Evolutionary conservation across 2,888 invertebrate genomes (phyloP), one percentile per base, ranked within the genome.

Genomic region (Noctua pronuba): DNA sequence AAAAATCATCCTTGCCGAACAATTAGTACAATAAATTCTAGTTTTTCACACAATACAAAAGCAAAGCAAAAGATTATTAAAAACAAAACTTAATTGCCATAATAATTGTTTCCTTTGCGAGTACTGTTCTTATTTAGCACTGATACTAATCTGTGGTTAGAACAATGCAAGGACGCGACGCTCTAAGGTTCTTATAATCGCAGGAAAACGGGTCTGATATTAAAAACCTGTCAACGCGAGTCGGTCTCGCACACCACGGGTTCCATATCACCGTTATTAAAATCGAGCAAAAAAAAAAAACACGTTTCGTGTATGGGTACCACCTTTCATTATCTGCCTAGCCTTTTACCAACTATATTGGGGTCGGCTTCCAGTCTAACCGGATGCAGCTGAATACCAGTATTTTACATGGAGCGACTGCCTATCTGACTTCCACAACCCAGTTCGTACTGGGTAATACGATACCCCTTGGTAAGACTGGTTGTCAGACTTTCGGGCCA

Each of bases 161-260:
- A 89, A 93, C 93, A 94, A 94, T 91, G 93, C 92, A 94, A 94
- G 93, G 94, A 75, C 87, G 81, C 6, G 94, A 75, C 87, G 82
- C 3, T 81, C 79, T 73, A 80, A 84, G 78, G 80, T 79, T 77
- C 66, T 80, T 81, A 83, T 88, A 86, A 86, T 88, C 74, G 75
- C 81, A 86, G 79, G 79, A 86, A 85, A 86, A 80, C 80, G 70
- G 71, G 73, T 46, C 46, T 72, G 35, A 84, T 84, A 88, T 79
- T 70, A 82, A 79, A 65, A 65, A 28, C 16, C 41, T 8, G 65
- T 41, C n/a, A 65, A 41, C 16, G 41, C 10, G n/a, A 65, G 18
- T 18, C 16, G 7, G 65, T 4, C 0, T n/a, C 8, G 4, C 8
- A n/a, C 1, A 18, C 4, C n/a, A 28, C 1, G 7, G 8, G 41